phyloP scores from a whole-genome alignment of 1,140 invertebrate genomes.

The Samia ricini region DNA sequence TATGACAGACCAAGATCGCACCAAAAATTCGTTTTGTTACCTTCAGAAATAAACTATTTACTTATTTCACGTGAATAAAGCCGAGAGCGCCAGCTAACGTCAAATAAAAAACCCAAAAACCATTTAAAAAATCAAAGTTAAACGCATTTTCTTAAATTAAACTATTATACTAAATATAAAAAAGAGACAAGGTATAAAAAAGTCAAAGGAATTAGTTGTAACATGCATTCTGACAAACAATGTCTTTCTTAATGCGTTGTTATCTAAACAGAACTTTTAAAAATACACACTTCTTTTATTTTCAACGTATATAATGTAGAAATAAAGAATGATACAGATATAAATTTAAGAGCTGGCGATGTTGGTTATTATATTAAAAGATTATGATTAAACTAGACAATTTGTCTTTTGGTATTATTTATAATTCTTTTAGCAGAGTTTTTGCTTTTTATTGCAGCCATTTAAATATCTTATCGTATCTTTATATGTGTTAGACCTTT shows the following conservation, averaged over 20 bases:
- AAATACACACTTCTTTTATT: conserved; percentile 37
- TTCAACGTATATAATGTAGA: conserved; percentile 9
- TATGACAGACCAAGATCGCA: no score
- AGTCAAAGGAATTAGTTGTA: conserved; percentile 13
- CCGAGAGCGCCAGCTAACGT: no score
- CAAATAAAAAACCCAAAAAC: no score
- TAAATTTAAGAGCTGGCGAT: neutral
- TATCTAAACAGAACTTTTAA: conserved; percentile 49
- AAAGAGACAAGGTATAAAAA: conserved; percentile 23
- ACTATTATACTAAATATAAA: conserved; percentile 21
- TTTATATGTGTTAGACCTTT: no score
- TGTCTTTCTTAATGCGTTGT: conserved; percentile 55
- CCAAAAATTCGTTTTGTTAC: no score
- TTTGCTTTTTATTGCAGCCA: no score
- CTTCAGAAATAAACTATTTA: no score
- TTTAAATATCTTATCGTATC: no score
- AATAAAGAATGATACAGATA: neutral
- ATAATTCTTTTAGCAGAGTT: no score
- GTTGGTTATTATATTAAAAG: neutral
- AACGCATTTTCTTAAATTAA: neutral
- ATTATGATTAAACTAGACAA: neutral
- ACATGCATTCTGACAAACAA: conserved; percentile 23
- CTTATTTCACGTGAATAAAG: no score
- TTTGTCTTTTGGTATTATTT: no score
- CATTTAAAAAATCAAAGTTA: neutral